Base-by-base conservation (phyloP, 2,888 invertebrate species). In the Augochlorella aurata region DNA sequence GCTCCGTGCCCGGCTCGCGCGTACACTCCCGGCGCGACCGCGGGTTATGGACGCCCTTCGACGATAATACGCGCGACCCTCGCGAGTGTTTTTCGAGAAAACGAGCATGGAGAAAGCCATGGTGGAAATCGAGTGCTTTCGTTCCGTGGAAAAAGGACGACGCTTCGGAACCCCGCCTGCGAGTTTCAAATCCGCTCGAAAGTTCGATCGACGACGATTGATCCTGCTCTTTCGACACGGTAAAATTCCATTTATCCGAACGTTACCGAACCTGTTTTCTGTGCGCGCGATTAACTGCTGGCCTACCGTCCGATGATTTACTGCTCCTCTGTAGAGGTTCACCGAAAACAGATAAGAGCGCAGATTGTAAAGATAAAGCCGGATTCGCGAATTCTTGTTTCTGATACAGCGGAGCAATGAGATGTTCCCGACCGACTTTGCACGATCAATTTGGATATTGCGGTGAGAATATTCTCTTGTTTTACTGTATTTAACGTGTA, bases 241-340 rank as follows among this genome's bases (percentile, higher is more conserved):
- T 63, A 63, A 63, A 63, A 63, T 63, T 63, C 63, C 63, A 63
- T 16, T 38, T 63, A n/a, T 63, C 38, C 45, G 24, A 14, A 44
- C n/a, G 29, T 38, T 14, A 63, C 63, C 63, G 63, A n/a, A 29
- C 38, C 18, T 38, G 29, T 63, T 38, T 38, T 38, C 38, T 29
- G 63, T 38, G 38, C 4, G 63, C 18, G 1, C 38, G 63, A 63
- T 38, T 63, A 63, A 18, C 63, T 38, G 1, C 3, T 29, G 38
- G 29, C 79, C 70, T 78, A 76, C 21, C 67, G 65, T 65, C 45
- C 66, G 50, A 84, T 88, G 87, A 87, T 87, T 88, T 87, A 87
- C 67, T 38, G 29, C 73, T 21, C 68, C 71, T 38, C 74, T 44
- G 21, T 67, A 45, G 14, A 52, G 67, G 49, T 63, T 63, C n/a